Conservation (phyloP, 2,797 vertebrate genomes). For the Muscicapa comitata region DNA sequence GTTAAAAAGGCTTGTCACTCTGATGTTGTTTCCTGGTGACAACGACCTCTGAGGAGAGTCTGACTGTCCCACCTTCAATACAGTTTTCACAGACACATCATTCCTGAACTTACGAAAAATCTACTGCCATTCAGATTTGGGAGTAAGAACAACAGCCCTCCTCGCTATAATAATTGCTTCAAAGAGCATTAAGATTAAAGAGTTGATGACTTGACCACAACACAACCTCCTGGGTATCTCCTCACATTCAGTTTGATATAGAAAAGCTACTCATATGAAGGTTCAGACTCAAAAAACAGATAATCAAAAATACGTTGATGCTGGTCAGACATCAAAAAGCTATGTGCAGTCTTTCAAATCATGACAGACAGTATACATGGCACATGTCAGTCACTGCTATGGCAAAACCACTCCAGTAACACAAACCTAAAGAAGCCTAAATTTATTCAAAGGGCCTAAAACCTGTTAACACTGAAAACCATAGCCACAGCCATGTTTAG, state of each 20-base stretch:
- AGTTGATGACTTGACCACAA: neutral
- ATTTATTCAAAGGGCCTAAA: neutral
- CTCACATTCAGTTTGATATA: neutral
- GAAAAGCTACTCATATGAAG: neutral
- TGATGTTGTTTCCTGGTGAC: neutral
- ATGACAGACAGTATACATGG: neutral
- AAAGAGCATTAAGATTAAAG: neutral
- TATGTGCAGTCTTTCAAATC: neutral
- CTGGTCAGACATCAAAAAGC: neutral
- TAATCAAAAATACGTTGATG: accelerated
- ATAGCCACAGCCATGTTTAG: neutral
- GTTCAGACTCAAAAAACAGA: neutral
- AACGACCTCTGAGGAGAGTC: neutral
- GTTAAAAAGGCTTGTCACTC: neutral
- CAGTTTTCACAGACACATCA: neutral
- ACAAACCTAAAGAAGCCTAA: neutral
- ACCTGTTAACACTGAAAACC: neutral
- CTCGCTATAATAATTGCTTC: neutral
- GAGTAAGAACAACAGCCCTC: neutral
- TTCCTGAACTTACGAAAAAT: neutral
- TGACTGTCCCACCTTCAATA: neutral
- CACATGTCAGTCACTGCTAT: neutral
- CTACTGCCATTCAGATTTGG: neutral
- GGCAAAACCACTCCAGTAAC: neutral
- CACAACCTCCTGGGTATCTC: neutral